Evolutionary conservation across 2,888 invertebrate species (phyloP).

Genomic region (Lysandra bellargus): DNA sequence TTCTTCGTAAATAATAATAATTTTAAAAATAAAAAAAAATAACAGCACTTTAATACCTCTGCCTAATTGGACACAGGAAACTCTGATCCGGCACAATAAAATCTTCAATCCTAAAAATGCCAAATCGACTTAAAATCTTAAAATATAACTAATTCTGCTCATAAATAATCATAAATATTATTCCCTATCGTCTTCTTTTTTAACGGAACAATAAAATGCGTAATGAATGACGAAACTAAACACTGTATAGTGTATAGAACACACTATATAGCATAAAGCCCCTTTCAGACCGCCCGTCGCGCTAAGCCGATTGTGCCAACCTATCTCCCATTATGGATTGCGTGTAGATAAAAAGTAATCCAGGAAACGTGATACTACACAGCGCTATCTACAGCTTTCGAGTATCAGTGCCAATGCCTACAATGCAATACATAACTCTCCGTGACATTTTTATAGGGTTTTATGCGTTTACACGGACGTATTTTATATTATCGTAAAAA

Average conservation of each 20-base stretch:
- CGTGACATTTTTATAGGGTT: constrained; percentile 24
- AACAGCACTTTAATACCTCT: background rate
- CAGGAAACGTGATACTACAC: constrained; percentile 23
- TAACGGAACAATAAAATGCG: background rate
- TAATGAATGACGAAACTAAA: constrained; percentile 9
- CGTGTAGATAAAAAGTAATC: constrained; percentile 25
- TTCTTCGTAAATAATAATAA: background rate
- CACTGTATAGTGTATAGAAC: background rate
- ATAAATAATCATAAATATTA: background rate
- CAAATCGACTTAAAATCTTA: too few species aligned
- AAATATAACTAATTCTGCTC: background rate
- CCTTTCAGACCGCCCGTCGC: constrained; percentile 28
- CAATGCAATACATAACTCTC: constrained; percentile 28
- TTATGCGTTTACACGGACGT: constrained; percentile 15
- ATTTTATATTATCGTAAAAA: constrained; percentile 22
- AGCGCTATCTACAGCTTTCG: constrained; percentile 9
- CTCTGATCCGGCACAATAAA: background rate
- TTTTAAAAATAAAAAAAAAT: background rate
- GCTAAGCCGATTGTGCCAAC: constrained; percentile 19
- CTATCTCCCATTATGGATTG: constrained; percentile 22
- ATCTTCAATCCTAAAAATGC: too few species aligned
- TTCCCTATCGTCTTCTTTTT: background rate
- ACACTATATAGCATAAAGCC: background rate
- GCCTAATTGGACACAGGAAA: background rate
- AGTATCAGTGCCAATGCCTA: constrained; percentile 24